Base-by-base conservation (phyloP, 2,888 invertebrate genomes). In the Zelleria hepariella region DNA sequence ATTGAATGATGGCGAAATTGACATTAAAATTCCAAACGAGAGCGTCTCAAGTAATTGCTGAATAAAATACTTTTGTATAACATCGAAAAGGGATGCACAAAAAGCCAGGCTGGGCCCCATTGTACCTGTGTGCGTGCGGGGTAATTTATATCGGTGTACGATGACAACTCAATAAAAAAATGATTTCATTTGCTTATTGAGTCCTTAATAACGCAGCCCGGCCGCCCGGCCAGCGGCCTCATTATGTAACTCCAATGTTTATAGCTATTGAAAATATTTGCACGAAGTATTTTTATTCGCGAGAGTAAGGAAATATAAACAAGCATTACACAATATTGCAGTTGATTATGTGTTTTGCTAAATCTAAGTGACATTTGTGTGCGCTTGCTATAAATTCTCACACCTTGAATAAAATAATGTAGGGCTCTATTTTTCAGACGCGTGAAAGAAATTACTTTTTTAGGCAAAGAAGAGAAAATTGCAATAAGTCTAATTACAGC, bases 131-230 rank as follows among this genome's bases (percentile, higher is more conserved):
- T 76, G 75, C 74, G 80, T 76, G 78, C 74, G 73, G 67, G 69
- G 82, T 85, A 82, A 87, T 86, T 87, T 87, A 87, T 87, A 84
- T 85, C 81, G 73, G 79, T 73, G 75, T 76, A 77, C 76, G 87
- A 86, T 86, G 87, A 88, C 87, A 86, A 80, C 84, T 87, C 82
- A 87, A 87, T 87, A 88, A 88, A 86, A 86, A 88, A 87, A 86
- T 86, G 82, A 86, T 87, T 86, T 83, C 87, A 87, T 87, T 88
- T 88, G 87, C 85, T 88, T 88, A 88, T 87, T 86, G 86, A 86
- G 85, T 72, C 82, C 80, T 86, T 87, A 87, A 87, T 86, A 88
- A 86, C 78, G 82, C 79, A 78, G 78, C 72, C 72, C 77, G 68
- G 72, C 72, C 69, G 68, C 70, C 65, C 62, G 69, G 71, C 72